A percentile compares a stretch with the other conserved stretches of the same genome.
Conservation (phyloP, 2,113 vertebrate species). For the Bubo blakistoni region DNA sequence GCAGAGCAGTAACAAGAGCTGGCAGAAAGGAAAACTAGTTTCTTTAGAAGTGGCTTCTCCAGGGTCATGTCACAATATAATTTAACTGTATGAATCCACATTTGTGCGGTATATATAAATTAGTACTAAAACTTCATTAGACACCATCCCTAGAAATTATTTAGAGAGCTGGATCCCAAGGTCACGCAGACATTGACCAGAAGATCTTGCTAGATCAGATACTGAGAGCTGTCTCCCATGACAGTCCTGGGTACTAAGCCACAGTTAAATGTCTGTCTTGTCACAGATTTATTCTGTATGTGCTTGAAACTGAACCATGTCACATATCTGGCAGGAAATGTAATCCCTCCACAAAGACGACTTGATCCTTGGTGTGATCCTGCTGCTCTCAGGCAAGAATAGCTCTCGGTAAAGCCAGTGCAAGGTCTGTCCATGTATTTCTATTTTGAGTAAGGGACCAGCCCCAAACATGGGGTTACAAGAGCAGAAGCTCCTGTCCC, state of each 20-base stretch:
- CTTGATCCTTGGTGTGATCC: conserved; percentile 39
- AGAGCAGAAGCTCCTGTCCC: neutral
- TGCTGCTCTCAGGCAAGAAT: neutral
- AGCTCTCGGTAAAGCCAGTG: neutral
- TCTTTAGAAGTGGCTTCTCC: neutral
- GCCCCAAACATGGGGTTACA: neutral
- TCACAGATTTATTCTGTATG: conserved; percentile 8
- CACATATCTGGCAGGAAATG: conserved; percentile 37
- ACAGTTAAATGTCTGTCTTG: conserved; percentile 33
- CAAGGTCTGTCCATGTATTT: neutral
- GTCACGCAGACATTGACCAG: neutral
- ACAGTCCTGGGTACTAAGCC: conserved; percentile 15
- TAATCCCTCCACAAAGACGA: conserved; percentile 50
- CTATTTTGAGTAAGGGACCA: neutral
- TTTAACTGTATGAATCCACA: neutral
- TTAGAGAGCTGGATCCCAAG: neutral
- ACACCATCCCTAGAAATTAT: neutral
- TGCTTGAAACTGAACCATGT: conserved; percentile 33
- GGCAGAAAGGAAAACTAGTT: neutral
- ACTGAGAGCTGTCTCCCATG: neutral
- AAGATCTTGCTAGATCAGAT: neutral
- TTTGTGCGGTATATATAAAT: neutral
- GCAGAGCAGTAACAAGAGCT: neutral
- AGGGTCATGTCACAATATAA: neutral
- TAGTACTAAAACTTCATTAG: neutral